Percentiles rank a stretch among this genome's conserved stretches.
Evolutionary conservation across 1,140 invertebrate genomes (phyloP).

Genomic region (Leptinotarsa lineolata): DNA sequence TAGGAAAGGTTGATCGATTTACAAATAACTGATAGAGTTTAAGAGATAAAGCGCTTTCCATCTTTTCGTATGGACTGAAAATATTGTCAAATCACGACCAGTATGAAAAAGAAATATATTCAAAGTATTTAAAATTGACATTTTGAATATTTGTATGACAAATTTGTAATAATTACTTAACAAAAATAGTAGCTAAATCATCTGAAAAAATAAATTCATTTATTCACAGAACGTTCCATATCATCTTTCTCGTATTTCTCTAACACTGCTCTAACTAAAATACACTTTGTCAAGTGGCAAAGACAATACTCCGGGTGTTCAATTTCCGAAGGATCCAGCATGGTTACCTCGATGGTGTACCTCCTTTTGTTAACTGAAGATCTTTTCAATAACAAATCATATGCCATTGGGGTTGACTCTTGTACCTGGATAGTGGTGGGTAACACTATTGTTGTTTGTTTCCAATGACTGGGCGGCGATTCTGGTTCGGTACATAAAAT

Average conservation of each 20-base stretch:
- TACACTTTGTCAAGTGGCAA: slow-evolving; percentile 78
- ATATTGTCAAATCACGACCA: too few species aligned
- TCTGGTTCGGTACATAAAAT: slow-evolving; percentile 75
- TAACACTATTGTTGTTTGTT: slow-evolving; percentile 89
- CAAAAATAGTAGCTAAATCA: too few species aligned
- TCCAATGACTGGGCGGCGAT: slow-evolving; percentile 89
- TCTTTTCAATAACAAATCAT: slow-evolving; percentile 66
- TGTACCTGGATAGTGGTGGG: slow-evolving; percentile 61
- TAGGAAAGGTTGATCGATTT: too few species aligned
- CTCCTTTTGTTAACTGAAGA: slow-evolving; percentile 58
- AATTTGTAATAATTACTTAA: too few species aligned
- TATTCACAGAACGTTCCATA: slow-evolving; percentile 15
- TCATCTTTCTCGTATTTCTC: slow-evolving; percentile 54
- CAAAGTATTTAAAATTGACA: too few species aligned
- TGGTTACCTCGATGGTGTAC: slow-evolving; percentile 71
- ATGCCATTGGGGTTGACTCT: slow-evolving; percentile 68
- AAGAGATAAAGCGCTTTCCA: too few species aligned
- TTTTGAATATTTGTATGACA: too few species aligned
- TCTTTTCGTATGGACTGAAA: too few species aligned
- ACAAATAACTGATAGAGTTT: too few species aligned
- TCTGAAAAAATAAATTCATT: neutral
- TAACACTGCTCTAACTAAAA: slow-evolving; percentile 68
- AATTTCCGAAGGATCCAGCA: slow-evolving; percentile 70
- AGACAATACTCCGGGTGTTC: slow-evolving; percentile 78
- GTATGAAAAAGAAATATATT: too few species aligned